Evolutionary conservation across 1,140 invertebrate species (phyloP).

Genomic region (Caenorhabditis brenneri): DNA sequence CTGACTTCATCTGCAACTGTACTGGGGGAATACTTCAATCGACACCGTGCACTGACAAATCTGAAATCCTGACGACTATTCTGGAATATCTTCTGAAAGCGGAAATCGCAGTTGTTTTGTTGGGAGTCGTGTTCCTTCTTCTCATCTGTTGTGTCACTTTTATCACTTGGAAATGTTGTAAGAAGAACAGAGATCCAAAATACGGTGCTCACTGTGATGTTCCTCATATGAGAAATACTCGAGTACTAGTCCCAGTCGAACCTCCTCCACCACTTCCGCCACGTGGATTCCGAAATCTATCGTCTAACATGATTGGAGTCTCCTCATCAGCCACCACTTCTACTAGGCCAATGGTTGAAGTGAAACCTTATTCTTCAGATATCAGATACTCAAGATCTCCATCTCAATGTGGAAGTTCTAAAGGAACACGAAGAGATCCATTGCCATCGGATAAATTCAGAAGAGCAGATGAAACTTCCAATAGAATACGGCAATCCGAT

Average conservation of each 20-base stretch:
- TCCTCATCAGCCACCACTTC: not conserved
- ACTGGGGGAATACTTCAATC: constrained; percentile 1
- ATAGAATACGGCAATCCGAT: not conserved
- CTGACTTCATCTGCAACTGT: constrained; percentile 50
- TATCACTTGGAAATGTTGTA: constrained; percentile 22
- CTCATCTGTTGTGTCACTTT: constrained; percentile 14
- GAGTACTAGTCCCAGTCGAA: not conserved
- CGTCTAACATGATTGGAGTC: not conserved
- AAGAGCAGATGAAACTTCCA: not conserved
- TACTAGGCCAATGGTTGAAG: constrained; percentile 30
- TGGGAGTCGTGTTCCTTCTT: constrained; percentile 1
- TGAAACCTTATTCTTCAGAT: constrained; percentile 41
- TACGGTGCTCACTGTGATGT: constrained; percentile 49
- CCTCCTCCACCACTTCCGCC: constrained; percentile 57
- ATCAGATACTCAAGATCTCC: constrained; percentile 23
- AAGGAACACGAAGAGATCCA: constrained; percentile 7
- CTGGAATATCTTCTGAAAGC: constrained; percentile 11
- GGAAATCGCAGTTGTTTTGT: not conserved
- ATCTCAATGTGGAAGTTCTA: constrained; percentile 19
- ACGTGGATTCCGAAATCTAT: constrained; percentile 46
- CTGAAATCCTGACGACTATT: not conserved
- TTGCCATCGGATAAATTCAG: constrained; percentile 1
- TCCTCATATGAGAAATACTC: constrained; percentile 46
- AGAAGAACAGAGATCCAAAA: constrained; percentile 36
- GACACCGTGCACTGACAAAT: not conserved